phyloP scores from a whole-genome alignment of 2,888 invertebrate genomes.

The Scrobipalpa atriplicella region DNA sequence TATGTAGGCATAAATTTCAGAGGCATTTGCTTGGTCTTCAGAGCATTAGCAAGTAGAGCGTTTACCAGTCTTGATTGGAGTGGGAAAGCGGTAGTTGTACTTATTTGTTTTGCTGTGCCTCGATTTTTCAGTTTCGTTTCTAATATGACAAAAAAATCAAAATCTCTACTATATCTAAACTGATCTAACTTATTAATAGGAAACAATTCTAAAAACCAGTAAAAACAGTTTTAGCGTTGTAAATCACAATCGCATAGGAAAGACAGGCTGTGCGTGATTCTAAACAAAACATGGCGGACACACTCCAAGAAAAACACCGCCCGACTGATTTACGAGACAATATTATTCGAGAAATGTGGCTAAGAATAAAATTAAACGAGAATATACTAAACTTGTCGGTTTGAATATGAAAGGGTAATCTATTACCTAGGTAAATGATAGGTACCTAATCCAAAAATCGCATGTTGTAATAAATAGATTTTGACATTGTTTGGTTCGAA shows the following conservation, averaged over 20 bases:
- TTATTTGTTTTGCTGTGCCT: too few relatives aligned
- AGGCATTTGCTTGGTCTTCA: too few relatives aligned
- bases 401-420: background rate
- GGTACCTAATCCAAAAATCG: too few relatives aligned
- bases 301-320: constrained; percentile 78
- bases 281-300: constrained; percentile 74
- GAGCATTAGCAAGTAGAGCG: too few relatives aligned
- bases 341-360: constrained; percentile 77
- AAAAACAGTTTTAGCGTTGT: constrained; percentile 60
- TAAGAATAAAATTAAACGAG: constrained; percentile 72
- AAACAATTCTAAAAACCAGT: constrained; percentile 32
- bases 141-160: too few relatives aligned
- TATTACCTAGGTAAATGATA: background rate
- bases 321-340: constrained; percentile 80
- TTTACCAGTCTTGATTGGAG: too few relatives aligned
- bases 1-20: too few relatives aligned
- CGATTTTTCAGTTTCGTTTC: too few relatives aligned
- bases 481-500: too few relatives aligned
- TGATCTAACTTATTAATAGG: background rate
- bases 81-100: too few relatives aligned
- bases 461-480: too few relatives aligned
- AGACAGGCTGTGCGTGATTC: constrained; percentile 79
- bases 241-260: constrained; percentile 72
- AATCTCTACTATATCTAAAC: background rate
- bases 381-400: background rate